A percentile compares a stretch with the other conserved stretches of the same genome.
These are phyloP conservation scores for Apis mellifera DNA, from an alignment of 1,140 invertebrate species.

Conservation along the genomic window Amel_HAv3.1 CM009931.2:14763501-14764000, in stretches of 20 bases:
- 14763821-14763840: conserved; percentile 90
- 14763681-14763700: conserved; percentile 99
- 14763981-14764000: conserved; percentile 99
- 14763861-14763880: background rate
- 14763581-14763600: conserved; percentile 99
- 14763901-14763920: conserved; percentile 87
- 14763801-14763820: conserved; percentile 98
- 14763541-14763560: conserved; percentile 99
- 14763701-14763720: conserved; percentile 99
- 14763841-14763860: background rate
- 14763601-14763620: conserved; percentile 98
- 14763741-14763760: conserved; percentile 97
- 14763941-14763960: conserved; percentile 99
- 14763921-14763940: conserved; percentile 94
- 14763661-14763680: conserved; percentile 98
- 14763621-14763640: conserved; percentile 95
- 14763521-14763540: conserved; percentile 99
- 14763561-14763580: conserved; percentile 99
- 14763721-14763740: conserved; percentile 98
- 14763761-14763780: conserved; percentile 99
- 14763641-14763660: conserved; percentile 97
- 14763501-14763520: conserved; percentile 95
- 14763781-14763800: conserved; percentile 99
- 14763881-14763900: background rate
- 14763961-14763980: conserved; percentile 98